These are phyloP conservation scores for Callocephalon fimbriatum DNA, from an alignment of 2,113 vertebrate genomes.

Conservation along the genomic window DNA sequence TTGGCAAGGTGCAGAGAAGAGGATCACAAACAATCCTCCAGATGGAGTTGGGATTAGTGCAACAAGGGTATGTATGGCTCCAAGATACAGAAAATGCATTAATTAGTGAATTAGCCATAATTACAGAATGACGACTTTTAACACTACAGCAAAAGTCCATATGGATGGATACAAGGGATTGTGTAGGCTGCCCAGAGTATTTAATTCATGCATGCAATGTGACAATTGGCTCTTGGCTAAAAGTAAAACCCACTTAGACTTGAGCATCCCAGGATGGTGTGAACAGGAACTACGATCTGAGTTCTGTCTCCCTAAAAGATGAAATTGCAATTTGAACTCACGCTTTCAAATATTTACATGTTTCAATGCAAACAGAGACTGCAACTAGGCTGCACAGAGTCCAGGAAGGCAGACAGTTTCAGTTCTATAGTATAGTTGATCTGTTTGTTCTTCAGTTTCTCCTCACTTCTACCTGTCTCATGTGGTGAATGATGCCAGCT, in stretches of 20 bases:
- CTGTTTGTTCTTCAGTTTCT: neutral
- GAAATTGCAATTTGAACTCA: neutral
- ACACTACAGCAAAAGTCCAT: neutral
- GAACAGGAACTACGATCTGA: neutral
- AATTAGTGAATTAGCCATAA: neutral
- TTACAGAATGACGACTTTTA: neutral
- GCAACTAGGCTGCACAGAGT: neutral
- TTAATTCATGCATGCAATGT: accelerated
- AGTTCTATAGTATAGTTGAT: neutral
- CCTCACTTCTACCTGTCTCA: neutral
- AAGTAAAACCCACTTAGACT: neutral
- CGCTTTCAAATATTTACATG: neutral
- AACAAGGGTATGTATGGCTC: accelerated
- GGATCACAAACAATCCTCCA: neutral
- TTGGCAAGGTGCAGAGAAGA: neutral
- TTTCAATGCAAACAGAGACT: neutral
- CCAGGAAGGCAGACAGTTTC: neutral
- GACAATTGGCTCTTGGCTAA: neutral
- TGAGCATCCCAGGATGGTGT: neutral
- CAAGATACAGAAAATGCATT: neutral
- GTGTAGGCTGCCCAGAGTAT: neutral
- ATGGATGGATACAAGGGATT: neutral
- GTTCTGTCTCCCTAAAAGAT: neutral
- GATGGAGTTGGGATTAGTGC: neutral
- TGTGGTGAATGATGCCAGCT: accelerated